Percentiles rank a stretch among this genome's conserved stretches.
Conservation (phyloP, 35 echinoderm and acorn worm genomes). For the Diadema setosum region DNA sequence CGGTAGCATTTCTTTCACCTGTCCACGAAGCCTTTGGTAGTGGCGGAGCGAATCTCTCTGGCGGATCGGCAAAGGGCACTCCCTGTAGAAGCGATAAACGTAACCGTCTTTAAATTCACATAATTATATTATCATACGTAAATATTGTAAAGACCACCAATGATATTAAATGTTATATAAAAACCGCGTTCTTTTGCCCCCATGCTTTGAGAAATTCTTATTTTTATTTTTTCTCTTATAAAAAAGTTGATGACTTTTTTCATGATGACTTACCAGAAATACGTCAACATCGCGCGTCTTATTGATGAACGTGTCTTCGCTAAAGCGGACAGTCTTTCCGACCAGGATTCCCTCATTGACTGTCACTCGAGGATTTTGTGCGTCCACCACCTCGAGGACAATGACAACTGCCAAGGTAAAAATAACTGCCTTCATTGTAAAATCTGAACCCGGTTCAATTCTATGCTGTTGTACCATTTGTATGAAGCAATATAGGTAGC, state of each 20-base stretch:
- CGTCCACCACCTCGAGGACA: neutral
- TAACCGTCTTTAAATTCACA: too few species aligned
- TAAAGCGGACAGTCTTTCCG: neutral
- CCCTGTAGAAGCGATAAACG: too few species aligned
- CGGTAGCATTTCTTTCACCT: neutral
- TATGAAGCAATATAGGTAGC: too few species aligned
- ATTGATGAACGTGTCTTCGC: neutral
- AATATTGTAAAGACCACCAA: too few species aligned
- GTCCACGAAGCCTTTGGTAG: neutral
- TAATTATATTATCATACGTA: too few species aligned
- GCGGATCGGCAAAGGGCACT: constrained; percentile 40
- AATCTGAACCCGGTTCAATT: too few species aligned
- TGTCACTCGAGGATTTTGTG: neutral
- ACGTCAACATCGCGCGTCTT: neutral
- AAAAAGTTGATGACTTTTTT: too few species aligned
- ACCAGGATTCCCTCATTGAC: neutral
- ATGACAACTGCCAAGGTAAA: neutral
- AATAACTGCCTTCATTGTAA: neutral
- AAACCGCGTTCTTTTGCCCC: too few species aligned
- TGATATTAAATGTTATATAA: too few species aligned
- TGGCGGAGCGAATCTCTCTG: constrained; percentile 25
- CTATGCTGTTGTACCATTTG: too few species aligned
- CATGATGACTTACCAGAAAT: constrained; percentile 18
- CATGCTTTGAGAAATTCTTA: too few species aligned
- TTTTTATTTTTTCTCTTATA: too few species aligned